These are phyloP conservation scores for Tachina lurida DNA, from an alignment of 2,888 invertebrate species.

Conservation along the genomic window DNA sequence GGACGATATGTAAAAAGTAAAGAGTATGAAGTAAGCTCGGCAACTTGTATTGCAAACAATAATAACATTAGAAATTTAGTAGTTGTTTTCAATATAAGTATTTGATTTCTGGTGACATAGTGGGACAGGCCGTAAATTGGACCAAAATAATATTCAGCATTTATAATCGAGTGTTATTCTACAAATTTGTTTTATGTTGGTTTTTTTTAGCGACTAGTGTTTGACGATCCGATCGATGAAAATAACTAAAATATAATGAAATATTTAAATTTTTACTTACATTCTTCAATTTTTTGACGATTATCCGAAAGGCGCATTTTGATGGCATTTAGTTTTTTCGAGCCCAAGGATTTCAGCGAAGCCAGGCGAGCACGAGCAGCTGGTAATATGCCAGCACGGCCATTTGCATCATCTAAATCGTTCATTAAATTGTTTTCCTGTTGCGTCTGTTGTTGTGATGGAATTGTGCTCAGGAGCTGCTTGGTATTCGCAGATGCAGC, in stretches of 20 bases:
- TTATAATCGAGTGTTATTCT: too few relatives aligned
- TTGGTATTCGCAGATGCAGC: slow-evolving; percentile 39
- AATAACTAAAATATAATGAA: background rate
- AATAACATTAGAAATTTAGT: too few relatives aligned
- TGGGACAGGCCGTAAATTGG: too few relatives aligned
- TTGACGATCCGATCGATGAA: background rate
- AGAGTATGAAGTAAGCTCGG: too few relatives aligned
- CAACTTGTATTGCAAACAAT: too few relatives aligned
- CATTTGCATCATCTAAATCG: slow-evolving; percentile 74
- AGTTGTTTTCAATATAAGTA: too few relatives aligned
- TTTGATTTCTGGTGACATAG: too few relatives aligned
- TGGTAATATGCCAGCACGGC: slow-evolving; percentile 78
- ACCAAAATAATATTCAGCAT: too few relatives aligned
- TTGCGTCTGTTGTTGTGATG: slow-evolving; percentile 55
- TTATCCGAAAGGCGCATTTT: slow-evolving; percentile 85
- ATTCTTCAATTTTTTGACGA: slow-evolving; percentile 81
- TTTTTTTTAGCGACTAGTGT: background rate
- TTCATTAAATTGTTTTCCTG: slow-evolving; percentile 43
- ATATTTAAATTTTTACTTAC: slow-evolving; percentile 75
- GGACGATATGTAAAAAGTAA: too few relatives aligned
- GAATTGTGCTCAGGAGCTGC: slow-evolving; percentile 18
- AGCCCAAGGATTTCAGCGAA: slow-evolving; percentile 87
- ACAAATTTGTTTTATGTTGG: background rate
- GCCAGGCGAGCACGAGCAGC: slow-evolving; percentile 85
- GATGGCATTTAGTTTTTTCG: slow-evolving; percentile 87